phyloP scores from a whole-genome alignment of 1,140 invertebrate species.

The Chironomus striatipennis region DNA sequence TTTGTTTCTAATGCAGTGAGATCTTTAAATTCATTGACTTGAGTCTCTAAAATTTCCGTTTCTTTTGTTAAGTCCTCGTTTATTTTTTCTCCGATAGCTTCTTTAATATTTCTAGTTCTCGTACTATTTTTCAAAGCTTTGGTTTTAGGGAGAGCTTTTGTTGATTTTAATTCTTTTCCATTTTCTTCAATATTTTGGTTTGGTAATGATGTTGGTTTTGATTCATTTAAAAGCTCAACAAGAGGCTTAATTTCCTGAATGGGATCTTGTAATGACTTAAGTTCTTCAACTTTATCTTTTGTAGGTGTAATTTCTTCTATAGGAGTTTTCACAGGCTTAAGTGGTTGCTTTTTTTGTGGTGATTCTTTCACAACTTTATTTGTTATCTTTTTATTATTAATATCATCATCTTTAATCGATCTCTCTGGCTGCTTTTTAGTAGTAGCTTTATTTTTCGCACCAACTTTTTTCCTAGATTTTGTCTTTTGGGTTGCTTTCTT shows the following conservation, averaged over 20 bases:
- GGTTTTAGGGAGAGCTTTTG: conserved; percentile 31
- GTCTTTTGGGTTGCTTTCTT: background rate
- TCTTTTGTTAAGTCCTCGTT: background rate
- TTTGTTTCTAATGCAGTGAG: background rate
- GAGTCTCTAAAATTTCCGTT: background rate
- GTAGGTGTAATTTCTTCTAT: no score
- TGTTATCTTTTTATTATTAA: no score
- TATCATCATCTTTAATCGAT: no score
- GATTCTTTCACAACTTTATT: no score
- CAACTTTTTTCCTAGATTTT: conserved; percentile 21
- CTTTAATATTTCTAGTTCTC: background rate
- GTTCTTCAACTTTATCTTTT: no score
- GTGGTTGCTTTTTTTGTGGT: no score
- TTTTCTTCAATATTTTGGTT: background rate
- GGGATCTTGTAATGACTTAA: no score
- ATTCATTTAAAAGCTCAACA: conserved; percentile 24
- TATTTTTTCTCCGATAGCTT: background rate
- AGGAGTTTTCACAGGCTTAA: no score
- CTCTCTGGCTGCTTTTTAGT: no score
- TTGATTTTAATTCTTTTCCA: background rate
- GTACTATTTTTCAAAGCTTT: conserved; percentile 26
- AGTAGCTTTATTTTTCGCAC: no score
- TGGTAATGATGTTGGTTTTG: background rate
- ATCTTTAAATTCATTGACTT: background rate
- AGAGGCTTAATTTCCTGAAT: no score